Evolutionary conservation across 2,888 invertebrate genomes (phyloP), one percentile per base, ranked within the genome.

Genomic region (Nemoura dubitans): DNA sequence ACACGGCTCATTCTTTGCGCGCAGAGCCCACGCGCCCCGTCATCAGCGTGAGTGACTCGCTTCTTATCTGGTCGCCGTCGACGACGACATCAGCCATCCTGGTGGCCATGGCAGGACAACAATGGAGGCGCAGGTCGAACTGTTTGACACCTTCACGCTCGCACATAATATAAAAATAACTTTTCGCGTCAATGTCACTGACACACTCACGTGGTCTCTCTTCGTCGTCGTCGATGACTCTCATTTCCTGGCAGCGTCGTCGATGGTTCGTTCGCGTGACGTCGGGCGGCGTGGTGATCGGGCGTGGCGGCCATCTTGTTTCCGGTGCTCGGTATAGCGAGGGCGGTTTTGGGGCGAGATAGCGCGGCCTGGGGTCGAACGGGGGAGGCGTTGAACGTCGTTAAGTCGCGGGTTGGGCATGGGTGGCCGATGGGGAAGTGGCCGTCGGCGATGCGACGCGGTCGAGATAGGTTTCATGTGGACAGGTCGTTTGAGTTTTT

Each of bases 41-140:
- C 81, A 81, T 81, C 30, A 29, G 81, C 29, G 29, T 16, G 81
- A 81, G 81, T 25, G 81, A 81, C 81, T 29, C 59, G 81, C 27
- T 30, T 30, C 81, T 81, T 81, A 81, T 81, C 81, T 81, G 29
- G 21, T 5, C 59, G 59, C 1, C 59, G 59, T 2, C 59, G 59
- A 59, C n/a, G 21, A 7, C 85, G 86, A 86, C 86, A 84, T 86
- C 86, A 86, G 77, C n/a, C 81, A 80, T 86, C 85, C 78, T 29
- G 86, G 28, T 78, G 76, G 80, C 85, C 85, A 30, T 81, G 36
- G 76, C 85, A 29, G 27, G 36, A 3, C 76, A 81, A 87, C 87
- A 85, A 87, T 82, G 76, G 82, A 85, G 81, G 85, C 80, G 14
- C 27, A 30, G 85, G 59, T 81, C 85, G 80, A 85, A 43, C 87